A percentile compares a stretch with the other conserved stretches of the same genome.
Conservation (phyloP, 2,888 invertebrate genomes). For the Cosmia trapezina region DNA sequence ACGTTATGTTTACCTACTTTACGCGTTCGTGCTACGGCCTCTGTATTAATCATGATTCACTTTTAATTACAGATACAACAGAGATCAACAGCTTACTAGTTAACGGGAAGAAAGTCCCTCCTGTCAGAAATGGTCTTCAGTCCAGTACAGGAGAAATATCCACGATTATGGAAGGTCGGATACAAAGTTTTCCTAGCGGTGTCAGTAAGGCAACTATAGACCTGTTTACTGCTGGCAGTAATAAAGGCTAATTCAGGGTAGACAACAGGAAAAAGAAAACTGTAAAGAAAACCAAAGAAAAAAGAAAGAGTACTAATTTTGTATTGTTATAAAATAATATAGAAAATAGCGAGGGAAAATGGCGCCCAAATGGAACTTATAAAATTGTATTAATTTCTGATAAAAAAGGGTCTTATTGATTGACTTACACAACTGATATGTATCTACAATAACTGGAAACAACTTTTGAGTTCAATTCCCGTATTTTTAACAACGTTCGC, state of each 20-base stretch:
- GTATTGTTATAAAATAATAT: background rate
- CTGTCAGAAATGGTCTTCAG: slow-evolving; percentile 79
- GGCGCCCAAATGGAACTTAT: slow-evolving; percentile 14
- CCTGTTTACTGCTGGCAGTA: slow-evolving; percentile 72
- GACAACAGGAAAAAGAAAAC: too few species aligned
- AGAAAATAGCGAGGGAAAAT: background rate
- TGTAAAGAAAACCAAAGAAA: too few species aligned
- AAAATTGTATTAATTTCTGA: background rate
- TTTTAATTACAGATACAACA: slow-evolving; percentile 59
- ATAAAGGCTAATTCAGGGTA: slow-evolving; percentile 61
- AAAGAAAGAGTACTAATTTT: slow-evolving; percentile 1
- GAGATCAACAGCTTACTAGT: slow-evolving; percentile 57
- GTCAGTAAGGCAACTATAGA: slow-evolving; percentile 79
- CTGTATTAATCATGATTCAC: background rate
- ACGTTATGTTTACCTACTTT: too few species aligned
- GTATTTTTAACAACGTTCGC: too few species aligned
- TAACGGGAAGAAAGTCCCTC: slow-evolving; percentile 81
- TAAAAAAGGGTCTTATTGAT: background rate
- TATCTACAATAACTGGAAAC: background rate
- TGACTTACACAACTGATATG: background rate
- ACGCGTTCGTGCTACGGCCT: background rate
- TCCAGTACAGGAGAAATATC: slow-evolving; percentile 84
- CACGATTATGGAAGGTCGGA: slow-evolving; percentile 83
- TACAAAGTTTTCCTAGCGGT: slow-evolving; percentile 77
- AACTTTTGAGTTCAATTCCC: too few species aligned